Conservation (phyloP, 2,888 invertebrate genomes). For the Glyphotaelius pellucidus region DNA sequence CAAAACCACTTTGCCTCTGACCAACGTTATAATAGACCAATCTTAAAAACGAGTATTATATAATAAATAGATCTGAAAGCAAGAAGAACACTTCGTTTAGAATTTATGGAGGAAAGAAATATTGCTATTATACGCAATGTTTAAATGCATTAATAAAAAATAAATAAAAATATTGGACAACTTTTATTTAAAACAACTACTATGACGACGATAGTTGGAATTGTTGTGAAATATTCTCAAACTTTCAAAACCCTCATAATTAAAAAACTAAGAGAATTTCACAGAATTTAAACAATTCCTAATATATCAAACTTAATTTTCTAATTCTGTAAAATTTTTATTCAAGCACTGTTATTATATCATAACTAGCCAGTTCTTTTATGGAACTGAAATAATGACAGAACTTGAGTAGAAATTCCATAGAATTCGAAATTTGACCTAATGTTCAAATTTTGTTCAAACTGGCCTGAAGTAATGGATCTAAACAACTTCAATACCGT, state of each 20-base stretch:
- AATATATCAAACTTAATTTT: too few relatives aligned
- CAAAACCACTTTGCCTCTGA: not conserved
- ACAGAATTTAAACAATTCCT: too few relatives aligned
- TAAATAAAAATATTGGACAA: not conserved
- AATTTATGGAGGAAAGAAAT: not conserved
- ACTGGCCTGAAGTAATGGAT: not conserved
- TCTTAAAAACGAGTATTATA: not conserved
- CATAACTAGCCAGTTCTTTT: too few relatives aligned
- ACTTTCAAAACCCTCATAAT: not conserved
- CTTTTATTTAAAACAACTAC: not conserved
- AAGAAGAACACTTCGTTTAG: too few relatives aligned
- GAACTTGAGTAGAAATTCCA: not conserved
- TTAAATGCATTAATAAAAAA: not conserved
- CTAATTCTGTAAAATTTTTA: too few relatives aligned
- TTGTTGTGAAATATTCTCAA: not conserved
- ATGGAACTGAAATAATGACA: too few relatives aligned
- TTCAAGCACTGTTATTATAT: too few relatives aligned
- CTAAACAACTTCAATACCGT: not conserved
- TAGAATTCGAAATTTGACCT: too few relatives aligned
- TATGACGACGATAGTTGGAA: not conserved
- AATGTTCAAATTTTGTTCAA: too few relatives aligned
- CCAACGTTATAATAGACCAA: not conserved
- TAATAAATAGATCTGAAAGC: not conserved
- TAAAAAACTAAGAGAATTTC: too few relatives aligned
- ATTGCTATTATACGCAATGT: not conserved